These are phyloP conservation scores for Drosophila limbata DNA, from an alignment of 2,888 invertebrate species.

Conservation along the genomic window DNA sequence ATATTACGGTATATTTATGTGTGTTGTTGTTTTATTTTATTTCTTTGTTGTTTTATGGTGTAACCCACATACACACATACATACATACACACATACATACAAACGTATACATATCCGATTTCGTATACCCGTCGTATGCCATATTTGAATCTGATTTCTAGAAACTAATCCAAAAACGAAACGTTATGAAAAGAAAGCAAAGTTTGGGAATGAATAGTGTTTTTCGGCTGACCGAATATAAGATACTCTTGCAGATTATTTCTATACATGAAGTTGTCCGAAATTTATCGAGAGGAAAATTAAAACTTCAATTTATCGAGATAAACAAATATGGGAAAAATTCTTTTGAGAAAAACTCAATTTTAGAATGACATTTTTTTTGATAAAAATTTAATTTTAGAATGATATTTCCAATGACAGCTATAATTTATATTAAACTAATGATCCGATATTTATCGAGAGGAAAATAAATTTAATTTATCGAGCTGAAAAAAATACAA, in stretches of 20 bases:
- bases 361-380: too few relatives aligned
- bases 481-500: too few relatives aligned
- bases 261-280: background rate
- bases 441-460: too few relatives aligned
- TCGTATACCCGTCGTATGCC: slow-evolving; percentile 28
- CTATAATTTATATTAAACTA: too few relatives aligned
- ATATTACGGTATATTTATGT: slow-evolving; percentile 8
- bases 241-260: slow-evolving; percentile 13
- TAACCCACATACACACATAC: slow-evolving; percentile 25
- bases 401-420: too few relatives aligned
- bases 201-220: background rate
- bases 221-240: slow-evolving; percentile 7
- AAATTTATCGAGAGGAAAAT: background rate
- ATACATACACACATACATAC: too few relatives aligned
- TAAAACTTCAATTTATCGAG: background rate
- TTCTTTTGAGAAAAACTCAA: background rate
- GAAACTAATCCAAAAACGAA: slow-evolving; percentile 16
- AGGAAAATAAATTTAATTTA: too few relatives aligned
- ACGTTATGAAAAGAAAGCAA: slow-evolving; percentile 15
- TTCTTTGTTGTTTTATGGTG: slow-evolving; percentile 26
- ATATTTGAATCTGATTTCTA: slow-evolving; percentile 41
- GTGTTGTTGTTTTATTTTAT: background rate
- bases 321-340: background rate
- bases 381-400: too few relatives aligned
- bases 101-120: slow-evolving; percentile 58